These are phyloP conservation scores for Ectemnius cavifrons DNA, from an alignment of 2,888 invertebrate species.

Conservation along the genomic window DNA sequence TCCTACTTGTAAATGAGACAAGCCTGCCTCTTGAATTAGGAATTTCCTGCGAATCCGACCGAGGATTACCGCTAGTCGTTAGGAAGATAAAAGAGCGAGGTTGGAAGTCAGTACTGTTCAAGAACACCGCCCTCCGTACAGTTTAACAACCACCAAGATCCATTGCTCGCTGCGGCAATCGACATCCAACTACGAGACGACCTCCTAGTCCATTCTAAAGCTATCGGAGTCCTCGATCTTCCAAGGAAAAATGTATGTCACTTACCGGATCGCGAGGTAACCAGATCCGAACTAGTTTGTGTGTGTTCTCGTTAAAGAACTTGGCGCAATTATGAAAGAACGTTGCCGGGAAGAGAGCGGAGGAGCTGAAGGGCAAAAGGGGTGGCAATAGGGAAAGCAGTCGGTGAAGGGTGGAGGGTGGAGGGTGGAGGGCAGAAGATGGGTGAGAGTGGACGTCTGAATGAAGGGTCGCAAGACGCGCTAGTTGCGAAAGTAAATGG, in stretches of 20 bases:
- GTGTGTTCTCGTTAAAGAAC: conserved; percentile 52
- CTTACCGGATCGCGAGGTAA: conserved; percentile 44
- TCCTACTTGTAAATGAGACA: no score
- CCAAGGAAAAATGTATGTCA: conserved; percentile 15
- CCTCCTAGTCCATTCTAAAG: not conserved
- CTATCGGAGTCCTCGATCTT: not conserved
- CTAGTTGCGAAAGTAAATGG: conserved; percentile 66
- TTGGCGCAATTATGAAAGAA: conserved; percentile 57
- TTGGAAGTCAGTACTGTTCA: no score
- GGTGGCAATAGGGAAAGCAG: not conserved
- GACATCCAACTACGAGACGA: not conserved
- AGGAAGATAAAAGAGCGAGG: no score
- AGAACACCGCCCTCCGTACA: no score
- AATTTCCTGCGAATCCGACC: no score
- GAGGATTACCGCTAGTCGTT: no score
- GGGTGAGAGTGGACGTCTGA: not conserved
- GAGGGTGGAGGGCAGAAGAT: no score
- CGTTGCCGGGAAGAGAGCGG: conserved; percentile 25
- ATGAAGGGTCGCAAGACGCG: conserved; percentile 46
- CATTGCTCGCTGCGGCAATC: conserved; percentile 11
- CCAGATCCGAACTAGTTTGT: conserved; percentile 31
- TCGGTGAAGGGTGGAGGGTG: no score
- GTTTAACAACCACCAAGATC: no score
- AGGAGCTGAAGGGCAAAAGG: not conserved
- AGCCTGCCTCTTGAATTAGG: no score